Conservation (phyloP, 2,888 invertebrate genomes). For the Dynastes tityus region DNA sequence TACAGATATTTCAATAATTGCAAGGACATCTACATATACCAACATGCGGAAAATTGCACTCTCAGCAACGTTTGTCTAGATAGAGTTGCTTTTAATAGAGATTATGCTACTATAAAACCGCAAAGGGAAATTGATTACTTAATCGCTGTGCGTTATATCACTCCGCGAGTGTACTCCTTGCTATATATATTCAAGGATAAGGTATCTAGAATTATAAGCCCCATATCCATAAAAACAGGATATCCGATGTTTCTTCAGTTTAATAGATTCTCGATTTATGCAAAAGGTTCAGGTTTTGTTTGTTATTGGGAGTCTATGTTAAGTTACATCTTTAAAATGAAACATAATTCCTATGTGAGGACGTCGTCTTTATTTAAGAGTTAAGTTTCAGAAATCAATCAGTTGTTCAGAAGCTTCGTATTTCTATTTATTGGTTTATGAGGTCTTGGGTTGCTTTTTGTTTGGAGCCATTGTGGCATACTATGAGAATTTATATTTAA, state of each 20-base stretch:
- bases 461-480: conserved; percentile 19
- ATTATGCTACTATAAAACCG: conserved; percentile 32
- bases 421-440: conserved; percentile 14
- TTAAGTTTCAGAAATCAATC: not conserved
- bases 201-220: conserved; percentile 3
- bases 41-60: conserved; percentile 12
- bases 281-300: conserved; percentile 20
- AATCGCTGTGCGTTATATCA: conserved; percentile 19
- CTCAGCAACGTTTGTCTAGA: not conserved
- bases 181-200: conserved; percentile 36
- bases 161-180: conserved; percentile 8
- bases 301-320: conserved; percentile 28
- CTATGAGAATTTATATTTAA: not conserved
- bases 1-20: conserved; percentile 4
- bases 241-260: conserved; percentile 41
- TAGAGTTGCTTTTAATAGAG: conserved; percentile 22
- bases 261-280: not conserved
- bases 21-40: conserved; percentile 9
- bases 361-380: not conserved
- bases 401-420: conserved; percentile 25
- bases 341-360: conserved; percentile 16
- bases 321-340: conserved; percentile 20
- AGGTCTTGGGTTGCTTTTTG: conserved; percentile 16
- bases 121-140: conserved; percentile 20
- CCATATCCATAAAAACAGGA: conserved; percentile 30